A percentile compares a stretch with the other conserved stretches of the same genome.
Conservation (phyloP, 92 coral and sea anemone genomes). For the Hydrozoanthus gracilis region DNA sequence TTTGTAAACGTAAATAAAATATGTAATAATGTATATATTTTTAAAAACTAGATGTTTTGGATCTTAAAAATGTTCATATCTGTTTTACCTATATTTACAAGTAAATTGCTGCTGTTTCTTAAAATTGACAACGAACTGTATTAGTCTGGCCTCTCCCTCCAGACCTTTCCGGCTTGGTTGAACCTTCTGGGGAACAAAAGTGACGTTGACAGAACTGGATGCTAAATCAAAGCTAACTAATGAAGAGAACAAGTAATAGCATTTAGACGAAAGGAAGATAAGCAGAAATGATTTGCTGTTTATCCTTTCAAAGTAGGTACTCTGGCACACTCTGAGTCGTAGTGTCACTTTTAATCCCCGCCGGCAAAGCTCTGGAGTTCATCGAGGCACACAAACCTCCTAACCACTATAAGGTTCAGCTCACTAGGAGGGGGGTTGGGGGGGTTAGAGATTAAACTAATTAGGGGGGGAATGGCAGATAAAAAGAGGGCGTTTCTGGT, state of each 20-base stretch:
- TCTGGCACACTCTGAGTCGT: background rate
- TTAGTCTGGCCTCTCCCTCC: constrained; percentile 22
- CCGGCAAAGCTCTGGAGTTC: constrained; percentile 19
- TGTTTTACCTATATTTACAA: no score
- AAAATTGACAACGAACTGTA: background rate
- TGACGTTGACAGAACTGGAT: background rate
- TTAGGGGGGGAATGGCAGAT: background rate
- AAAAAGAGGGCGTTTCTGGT: background rate
- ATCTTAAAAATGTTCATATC: no score
- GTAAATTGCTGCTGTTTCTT: no score
- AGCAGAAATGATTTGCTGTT: background rate
- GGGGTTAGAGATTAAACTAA: background rate
- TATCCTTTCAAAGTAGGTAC: background rate
- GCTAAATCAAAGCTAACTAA: background rate
- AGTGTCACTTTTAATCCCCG: constrained; percentile 7
- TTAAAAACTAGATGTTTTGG: no score
- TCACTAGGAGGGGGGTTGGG: constrained; percentile 1
- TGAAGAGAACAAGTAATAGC: background rate
- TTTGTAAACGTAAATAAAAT: no score
- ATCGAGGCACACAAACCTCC: constrained; percentile 16
- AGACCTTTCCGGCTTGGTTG: constrained; percentile 15
- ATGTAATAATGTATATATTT: no score
- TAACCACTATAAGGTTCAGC: constrained; percentile 18
- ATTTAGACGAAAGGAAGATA: background rate
- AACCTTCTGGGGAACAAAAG: background rate